Evolutionary conservation across 2,888 invertebrate species (phyloP), one percentile per base, ranked within the genome.

Genomic region (Schizotus pectinicornis): DNA sequence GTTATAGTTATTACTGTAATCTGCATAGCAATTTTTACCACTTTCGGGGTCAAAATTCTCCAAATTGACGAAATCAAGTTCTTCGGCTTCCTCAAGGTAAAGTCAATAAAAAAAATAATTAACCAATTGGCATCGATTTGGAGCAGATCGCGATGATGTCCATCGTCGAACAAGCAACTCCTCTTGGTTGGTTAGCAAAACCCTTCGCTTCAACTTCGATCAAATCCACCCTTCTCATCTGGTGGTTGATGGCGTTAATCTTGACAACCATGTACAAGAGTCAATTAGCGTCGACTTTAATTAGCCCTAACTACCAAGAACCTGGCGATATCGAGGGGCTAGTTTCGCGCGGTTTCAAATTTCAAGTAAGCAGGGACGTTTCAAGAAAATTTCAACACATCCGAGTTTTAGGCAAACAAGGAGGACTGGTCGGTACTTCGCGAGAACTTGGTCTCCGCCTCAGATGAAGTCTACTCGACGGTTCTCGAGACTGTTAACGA

Each of bases 161-260:
- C 6, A 46, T 61, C 12, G 32, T 50, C 3, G 62, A 60, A 34
- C 62, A 62, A 57, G 7, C 59, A 11, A 36, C 48, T 12, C 13
- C 43, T 6, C 5, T 30, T 7, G 6, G 14, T 1, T 33, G 34
- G 31, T 34, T 52, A 5, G 52, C 41, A 49, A 22, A 22, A 22
- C 22, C 22, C 5, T 22, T 22, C 6, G 38, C 1, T 12, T 55
- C 12, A n/a, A 37, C 41, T 12, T 50, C 50, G 7, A 43, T 63
- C 12, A 55, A 56, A 37, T n/a, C 51, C 6, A 35, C 65, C 6
- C 63, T 68, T 39, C 2, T 59, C 1, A 32, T 62, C 1, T 68
- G 68, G 68, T 68, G 67, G 67, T 33, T 65, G 7, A 39, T 48
- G 6, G 56, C 51, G 38, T 50, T 55, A n/a, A 35, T 48, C 13